These are phyloP conservation scores for Lampris megalopsis DNA, from an alignment of 2,113 vertebrate species.

Conservation along the genomic window DNA sequence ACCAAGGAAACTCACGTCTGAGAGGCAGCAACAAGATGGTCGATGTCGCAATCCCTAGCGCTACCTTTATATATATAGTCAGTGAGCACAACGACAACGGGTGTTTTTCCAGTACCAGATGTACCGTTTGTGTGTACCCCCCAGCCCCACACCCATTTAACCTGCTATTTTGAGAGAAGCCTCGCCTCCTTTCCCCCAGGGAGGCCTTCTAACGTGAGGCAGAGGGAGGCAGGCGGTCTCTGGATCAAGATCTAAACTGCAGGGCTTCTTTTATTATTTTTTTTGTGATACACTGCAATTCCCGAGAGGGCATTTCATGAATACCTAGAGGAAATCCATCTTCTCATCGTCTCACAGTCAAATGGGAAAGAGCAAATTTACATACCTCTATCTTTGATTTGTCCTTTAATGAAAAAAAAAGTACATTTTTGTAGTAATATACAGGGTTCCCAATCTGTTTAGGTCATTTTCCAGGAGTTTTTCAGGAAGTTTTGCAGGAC, in stretches of 20 bases:
- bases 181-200: conserved; percentile 12
- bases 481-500: too few relatives aligned
- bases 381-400: too few relatives aligned
- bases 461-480: too few relatives aligned
- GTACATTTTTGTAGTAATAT: too few relatives aligned
- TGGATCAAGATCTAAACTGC: conserved; percentile 5
- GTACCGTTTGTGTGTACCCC: conserved; percentile 53
- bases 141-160: background rate
- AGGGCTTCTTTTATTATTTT: too few relatives aligned
- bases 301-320: too few relatives aligned
- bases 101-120: conserved; percentile 60
- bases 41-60: conserved; percentile 70
- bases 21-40: conserved; percentile 46
- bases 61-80: background rate
- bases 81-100: conserved; percentile 14
- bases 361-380: too few relatives aligned
- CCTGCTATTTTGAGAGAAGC: conserved; percentile 72
- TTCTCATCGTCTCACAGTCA: too few relatives aligned
- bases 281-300: too few relatives aligned
- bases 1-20: conserved; percentile 31
- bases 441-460: too few relatives aligned
- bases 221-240: background rate
- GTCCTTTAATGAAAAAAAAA: too few relatives aligned
- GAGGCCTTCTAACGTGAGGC: conserved; percentile 13
- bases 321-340: too few relatives aligned